A percentile compares a stretch with the other conserved stretches of the same genome.
These are phyloP conservation scores for Patagioenas fasciata DNA, from an alignment of 2,113 vertebrate species.

Conservation along the genomic window DNA sequence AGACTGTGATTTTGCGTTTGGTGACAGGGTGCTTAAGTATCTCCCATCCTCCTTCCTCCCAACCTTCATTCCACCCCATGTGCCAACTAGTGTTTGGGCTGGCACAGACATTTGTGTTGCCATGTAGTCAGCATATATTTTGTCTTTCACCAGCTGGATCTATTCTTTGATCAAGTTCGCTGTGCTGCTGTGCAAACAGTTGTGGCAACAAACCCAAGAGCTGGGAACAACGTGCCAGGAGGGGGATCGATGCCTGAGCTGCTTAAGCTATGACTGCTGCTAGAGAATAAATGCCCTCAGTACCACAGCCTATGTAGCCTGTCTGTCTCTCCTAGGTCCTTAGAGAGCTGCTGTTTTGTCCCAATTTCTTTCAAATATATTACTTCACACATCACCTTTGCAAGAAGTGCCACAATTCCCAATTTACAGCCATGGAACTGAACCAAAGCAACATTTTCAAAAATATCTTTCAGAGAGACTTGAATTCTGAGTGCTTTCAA, in stretches of 20 bases:
- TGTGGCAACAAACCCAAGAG: neutral
- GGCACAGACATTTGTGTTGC: neutral
- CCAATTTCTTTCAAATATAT: neutral
- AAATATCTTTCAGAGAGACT: neutral
- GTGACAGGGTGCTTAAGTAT: neutral
- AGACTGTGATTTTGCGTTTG: neutral
- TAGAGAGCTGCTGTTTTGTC: neutral
- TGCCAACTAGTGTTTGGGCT: slow-evolving; percentile 43
- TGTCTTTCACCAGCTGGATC: slow-evolving; percentile 54
- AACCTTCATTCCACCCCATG: neutral
- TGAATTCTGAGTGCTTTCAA: neutral
- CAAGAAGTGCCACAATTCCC: neutral
- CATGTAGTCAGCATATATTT: slow-evolving; percentile 36
- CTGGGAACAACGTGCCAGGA: neutral
- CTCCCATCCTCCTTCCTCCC: neutral
- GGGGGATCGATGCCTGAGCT: neutral
- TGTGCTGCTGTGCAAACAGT: slow-evolving; percentile 20
- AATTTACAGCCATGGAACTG: neutral
- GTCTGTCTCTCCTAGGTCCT: neutral
- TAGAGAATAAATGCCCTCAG: neutral
- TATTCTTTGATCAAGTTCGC: neutral
- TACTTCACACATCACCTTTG: neutral
- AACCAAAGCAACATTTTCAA: accelerated
- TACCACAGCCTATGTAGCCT: neutral
- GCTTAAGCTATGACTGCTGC: neutral